phyloP scores from a whole-genome alignment of 2,888 invertebrate species.

The Morpho deidamia region DNA sequence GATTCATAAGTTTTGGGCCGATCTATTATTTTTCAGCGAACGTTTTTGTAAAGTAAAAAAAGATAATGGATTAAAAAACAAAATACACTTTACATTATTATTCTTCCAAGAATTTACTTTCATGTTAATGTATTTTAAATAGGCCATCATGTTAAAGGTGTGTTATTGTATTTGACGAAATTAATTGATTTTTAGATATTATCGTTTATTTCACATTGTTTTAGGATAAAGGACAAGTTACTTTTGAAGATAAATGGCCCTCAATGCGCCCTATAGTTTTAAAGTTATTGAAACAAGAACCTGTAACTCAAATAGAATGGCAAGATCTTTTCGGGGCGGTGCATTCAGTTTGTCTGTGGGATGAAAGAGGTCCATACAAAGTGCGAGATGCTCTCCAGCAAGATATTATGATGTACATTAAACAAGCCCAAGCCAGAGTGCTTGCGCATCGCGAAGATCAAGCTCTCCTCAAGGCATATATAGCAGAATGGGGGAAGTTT shows the following conservation, averaged over 20 bases:
- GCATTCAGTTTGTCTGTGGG: constrained; percentile 97
- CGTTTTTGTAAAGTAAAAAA: too few species aligned
- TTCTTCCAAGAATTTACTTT: constrained; percentile 10
- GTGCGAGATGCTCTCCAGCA: constrained; percentile 92
- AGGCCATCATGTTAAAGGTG: constrained; percentile 50
- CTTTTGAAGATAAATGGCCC: constrained; percentile 98
- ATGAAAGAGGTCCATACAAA: constrained; percentile 95
- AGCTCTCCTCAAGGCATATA: constrained; percentile 96
- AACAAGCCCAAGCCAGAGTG: constrained; percentile 93
- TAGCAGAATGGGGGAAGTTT: constrained; percentile 98
- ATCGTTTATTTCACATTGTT: constrained; percentile 31
- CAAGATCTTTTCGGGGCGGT: constrained; percentile 98
- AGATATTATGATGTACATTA: constrained; percentile 96
- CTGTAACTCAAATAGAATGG: constrained; percentile 97
- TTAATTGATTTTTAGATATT: neutral
- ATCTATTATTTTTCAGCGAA: too few species aligned
- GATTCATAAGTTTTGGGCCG: too few species aligned
- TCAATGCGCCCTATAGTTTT: constrained; percentile 95
- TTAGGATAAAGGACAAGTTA: constrained; percentile 88
- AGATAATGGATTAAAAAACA: neutral
- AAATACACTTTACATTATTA: neutral
- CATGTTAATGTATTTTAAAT: constrained; percentile 13
- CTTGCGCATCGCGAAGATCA: constrained; percentile 96
- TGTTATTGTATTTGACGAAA: constrained; percentile 6
- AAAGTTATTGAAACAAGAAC: constrained; percentile 95